A percentile compares a stretch with the other conserved stretches of the same genome.
phyloP scores from a whole-genome alignment of 2,113 vertebrate species.

The Aplodontia rufa region DNA sequence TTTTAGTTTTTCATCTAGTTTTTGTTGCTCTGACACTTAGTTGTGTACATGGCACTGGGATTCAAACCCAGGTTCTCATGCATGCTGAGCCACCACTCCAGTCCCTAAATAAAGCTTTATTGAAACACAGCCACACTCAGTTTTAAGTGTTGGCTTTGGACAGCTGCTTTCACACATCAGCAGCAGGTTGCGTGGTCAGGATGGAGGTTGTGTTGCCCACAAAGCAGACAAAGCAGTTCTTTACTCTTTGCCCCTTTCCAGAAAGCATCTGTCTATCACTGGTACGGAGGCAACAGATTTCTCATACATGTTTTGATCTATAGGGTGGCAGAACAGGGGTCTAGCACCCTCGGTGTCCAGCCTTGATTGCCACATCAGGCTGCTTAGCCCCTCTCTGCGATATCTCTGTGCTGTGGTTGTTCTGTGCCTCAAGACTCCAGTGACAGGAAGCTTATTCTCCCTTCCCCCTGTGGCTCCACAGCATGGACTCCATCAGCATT shows the following conservation, averaged over 20 bases:
- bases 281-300: neutral
- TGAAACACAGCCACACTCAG: neutral
- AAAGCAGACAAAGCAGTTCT: neutral
- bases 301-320: neutral
- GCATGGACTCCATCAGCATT: constrained; percentile 6
- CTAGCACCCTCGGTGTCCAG: neutral
- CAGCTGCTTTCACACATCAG: neutral
- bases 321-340: neutral
- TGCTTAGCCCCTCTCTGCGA: neutral
- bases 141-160: neutral
- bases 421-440: neutral
- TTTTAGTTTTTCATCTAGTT: too few species aligned
- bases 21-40: too few species aligned
- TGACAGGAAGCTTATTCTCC: neutral
- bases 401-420: neutral
- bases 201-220: neutral
- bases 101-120: neutral
- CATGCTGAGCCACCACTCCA: too few species aligned
- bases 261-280: neutral
- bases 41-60: too few species aligned
- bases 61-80: too few species aligned
- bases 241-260: neutral
- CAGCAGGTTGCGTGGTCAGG: neutral
- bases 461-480: neutral
- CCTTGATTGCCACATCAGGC: neutral